Conservation (phyloP, 1,140 invertebrate species). For the Solen grandis region DNA sequence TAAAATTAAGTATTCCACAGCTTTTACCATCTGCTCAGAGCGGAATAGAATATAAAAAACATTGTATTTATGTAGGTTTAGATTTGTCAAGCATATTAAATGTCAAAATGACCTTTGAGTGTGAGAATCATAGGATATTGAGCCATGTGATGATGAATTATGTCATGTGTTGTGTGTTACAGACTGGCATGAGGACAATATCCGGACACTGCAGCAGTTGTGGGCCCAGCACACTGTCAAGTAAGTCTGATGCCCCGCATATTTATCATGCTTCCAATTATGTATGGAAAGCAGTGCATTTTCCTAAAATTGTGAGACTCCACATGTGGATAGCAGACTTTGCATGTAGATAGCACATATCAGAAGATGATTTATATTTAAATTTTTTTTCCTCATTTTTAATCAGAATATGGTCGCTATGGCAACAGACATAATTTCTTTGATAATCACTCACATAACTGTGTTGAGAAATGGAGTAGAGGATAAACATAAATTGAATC, state of each 20-base stretch:
- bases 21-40: too few relatives aligned
- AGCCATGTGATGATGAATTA: too few relatives aligned
- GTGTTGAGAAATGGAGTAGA: neutral
- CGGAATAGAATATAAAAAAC: too few relatives aligned
- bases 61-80: too few relatives aligned
- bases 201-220: slow-evolving; percentile 86
- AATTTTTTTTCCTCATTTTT: neutral
- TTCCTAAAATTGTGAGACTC: neutral
- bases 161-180: slow-evolving; percentile 65
- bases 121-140: too few relatives aligned
- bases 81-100: too few relatives aligned
- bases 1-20: too few relatives aligned
- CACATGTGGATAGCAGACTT: neutral
- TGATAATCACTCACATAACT: neutral
- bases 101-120: too few relatives aligned
- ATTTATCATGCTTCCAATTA: neutral
- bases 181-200: slow-evolving; percentile 87
- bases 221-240: slow-evolving; percentile 89
- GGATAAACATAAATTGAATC: too few relatives aligned
- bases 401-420: too few relatives aligned
- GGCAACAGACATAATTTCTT: too few relatives aligned
- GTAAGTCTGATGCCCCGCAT: slow-evolving; percentile 81
- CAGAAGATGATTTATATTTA: neutral
- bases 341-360: neutral
- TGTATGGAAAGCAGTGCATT: neutral